A percentile compares a stretch with the other conserved stretches of the same genome.
These are phyloP conservation scores for Lingula anatina DNA, from an alignment of 2,888 invertebrate genomes.

Conservation along the genomic window DNA sequence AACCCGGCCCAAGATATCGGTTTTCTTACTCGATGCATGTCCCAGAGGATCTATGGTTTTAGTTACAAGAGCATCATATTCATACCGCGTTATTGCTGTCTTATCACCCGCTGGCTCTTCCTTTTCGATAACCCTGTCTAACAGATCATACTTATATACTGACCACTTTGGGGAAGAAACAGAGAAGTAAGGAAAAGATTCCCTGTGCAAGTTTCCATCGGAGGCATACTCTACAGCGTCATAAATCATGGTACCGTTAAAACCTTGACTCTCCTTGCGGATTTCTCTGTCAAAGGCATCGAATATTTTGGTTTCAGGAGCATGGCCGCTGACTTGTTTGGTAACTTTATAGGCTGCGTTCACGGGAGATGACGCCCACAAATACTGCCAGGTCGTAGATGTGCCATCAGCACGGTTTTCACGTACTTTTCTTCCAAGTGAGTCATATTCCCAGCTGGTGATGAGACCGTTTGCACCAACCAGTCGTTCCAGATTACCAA, in stretches of 20 bases:
- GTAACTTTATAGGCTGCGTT: conserved; percentile 6
- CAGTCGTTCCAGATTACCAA: conserved; percentile 5
- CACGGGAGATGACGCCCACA: background rate
- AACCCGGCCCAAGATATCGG: conserved; percentile 4
- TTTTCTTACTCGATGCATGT: background rate
- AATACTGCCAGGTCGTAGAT: conserved; percentile 3
- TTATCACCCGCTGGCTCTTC: conserved; percentile 1
- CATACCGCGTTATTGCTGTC: background rate
- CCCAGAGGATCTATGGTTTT: background rate
- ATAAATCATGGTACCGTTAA: conserved; percentile 1
- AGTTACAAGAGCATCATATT: background rate
- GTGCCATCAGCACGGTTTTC: conserved; percentile 5
- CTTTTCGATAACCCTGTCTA: conserved; percentile 3
- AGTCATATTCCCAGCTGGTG: conserved; percentile 5
- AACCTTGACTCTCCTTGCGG: conserved; percentile 3
- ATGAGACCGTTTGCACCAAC: conserved; percentile 4
- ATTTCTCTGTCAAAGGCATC: conserved; percentile 4
- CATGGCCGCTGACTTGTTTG: conserved; percentile 4
- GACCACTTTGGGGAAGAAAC: background rate
- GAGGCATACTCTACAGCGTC: conserved; percentile 5
- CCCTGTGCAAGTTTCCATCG: conserved; percentile 5
- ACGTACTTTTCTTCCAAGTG: conserved; percentile 1
- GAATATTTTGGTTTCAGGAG: background rate
- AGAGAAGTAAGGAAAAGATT: conserved; percentile 7
- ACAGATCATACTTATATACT: conserved; percentile 5